A percentile compares a stretch with the other conserved stretches of the same genome.
These are phyloP conservation scores for Sycophila texana DNA, from an alignment of 2,888 invertebrate species.

Conservation along the genomic window DNA sequence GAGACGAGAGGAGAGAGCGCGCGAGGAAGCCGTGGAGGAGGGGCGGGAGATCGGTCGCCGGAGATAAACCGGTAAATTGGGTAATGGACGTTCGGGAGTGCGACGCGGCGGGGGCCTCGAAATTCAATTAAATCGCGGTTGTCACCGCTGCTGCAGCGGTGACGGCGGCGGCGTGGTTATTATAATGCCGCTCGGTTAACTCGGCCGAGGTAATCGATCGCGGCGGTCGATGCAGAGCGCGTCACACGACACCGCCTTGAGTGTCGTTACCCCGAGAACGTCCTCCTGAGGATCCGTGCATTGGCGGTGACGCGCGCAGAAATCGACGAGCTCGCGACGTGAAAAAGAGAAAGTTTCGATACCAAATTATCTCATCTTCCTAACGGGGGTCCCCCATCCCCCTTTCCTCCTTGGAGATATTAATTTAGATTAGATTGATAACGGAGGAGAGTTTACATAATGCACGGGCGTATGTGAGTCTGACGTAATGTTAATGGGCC, in stretches of 20 bases:
- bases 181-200: slow-evolving; percentile 24
- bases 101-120: slow-evolving; percentile 9
- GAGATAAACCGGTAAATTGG: slow-evolving; percentile 49
- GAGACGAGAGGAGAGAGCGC: slow-evolving; percentile 14
- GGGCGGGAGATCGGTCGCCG: slow-evolving; percentile 1
- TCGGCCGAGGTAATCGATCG: slow-evolving; percentile 7
- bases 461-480: neutral
- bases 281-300: slow-evolving; percentile 33
- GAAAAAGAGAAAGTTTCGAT: slow-evolving; percentile 51
- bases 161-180: slow-evolving; percentile 23
- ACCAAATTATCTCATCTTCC: slow-evolving; percentile 49
- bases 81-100: slow-evolving; percentile 21
- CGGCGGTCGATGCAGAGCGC: slow-evolving; percentile 31
- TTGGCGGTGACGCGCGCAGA: slow-evolving; percentile 40
- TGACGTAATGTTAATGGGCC: slow-evolving; percentile 37
- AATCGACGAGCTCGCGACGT: slow-evolving; percentile 32
- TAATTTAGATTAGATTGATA: slow-evolving; percentile 55
- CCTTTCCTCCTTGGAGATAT: slow-evolving; percentile 26
- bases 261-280: slow-evolving; percentile 18
- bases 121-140: slow-evolving; percentile 37
- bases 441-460: slow-evolving; percentile 43
- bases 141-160: slow-evolving; percentile 4
- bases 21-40: slow-evolving; percentile 12
- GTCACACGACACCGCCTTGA: slow-evolving; percentile 6
- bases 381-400: neutral